These are phyloP conservation scores for Tetragnatha montana DNA, from an alignment of 2,888 invertebrate species.

Conservation along the genomic window DNA sequence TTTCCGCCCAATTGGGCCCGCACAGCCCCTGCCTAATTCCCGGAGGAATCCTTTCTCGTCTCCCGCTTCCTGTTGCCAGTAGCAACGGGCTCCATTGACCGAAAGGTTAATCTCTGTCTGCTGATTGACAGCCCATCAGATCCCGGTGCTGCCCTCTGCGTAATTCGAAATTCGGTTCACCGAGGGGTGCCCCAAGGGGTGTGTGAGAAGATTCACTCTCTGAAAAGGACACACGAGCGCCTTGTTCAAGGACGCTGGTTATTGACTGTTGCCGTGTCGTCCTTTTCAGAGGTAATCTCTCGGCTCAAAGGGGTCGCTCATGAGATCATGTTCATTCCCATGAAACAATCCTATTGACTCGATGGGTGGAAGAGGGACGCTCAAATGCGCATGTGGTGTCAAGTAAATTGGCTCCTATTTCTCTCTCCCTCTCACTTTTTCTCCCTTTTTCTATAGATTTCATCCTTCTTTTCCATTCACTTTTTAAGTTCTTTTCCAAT, in stretches of 20 bases:
- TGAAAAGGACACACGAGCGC: not conserved
- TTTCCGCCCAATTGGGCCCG: not conserved
- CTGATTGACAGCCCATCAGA: not conserved
- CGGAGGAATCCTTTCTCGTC: not conserved
- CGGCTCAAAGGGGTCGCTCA: not conserved
- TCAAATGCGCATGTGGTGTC: too few relatives aligned
- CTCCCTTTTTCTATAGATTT: not conserved
- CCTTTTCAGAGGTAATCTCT: not conserved
- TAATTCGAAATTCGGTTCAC: not conserved
- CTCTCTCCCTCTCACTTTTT: not conserved
- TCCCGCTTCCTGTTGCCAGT: not conserved
- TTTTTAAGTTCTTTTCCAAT: too few relatives aligned
- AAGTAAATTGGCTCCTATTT: not conserved
- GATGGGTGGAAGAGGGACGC: too few relatives aligned
- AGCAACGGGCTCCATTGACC: conserved; percentile 4
- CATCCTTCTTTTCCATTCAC: too few relatives aligned
- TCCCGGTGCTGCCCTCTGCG: not conserved
- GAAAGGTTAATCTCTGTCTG: conserved; percentile 57
- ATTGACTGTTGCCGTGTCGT: not conserved
- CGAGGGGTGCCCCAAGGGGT: not conserved
- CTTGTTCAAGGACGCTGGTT: not conserved
- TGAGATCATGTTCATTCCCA: not conserved
- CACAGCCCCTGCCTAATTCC: not conserved
- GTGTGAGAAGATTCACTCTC: not conserved
- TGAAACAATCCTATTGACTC: not conserved